Evolutionary conservation across 2,888 invertebrate species (phyloP), one percentile per base, ranked within the genome.

Genomic region (Hyles lineata): DNA sequence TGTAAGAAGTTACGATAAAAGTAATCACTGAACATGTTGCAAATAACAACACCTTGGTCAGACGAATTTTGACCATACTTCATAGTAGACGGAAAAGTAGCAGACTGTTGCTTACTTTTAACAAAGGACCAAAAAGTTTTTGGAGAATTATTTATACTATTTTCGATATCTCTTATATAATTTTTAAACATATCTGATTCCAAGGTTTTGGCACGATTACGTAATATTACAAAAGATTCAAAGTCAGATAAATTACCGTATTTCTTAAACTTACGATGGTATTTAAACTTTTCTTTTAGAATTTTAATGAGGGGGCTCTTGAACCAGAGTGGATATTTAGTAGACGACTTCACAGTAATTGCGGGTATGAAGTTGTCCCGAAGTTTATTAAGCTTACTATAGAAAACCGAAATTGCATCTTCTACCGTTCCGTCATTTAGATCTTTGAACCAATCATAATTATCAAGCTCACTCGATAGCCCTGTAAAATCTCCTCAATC

Each of bases 221-320:
- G 69, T 23, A 69, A 23, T 21, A 21, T 23, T 2, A 23, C 21
- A 9, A 69, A 69, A 15, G 69, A 69, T 8, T 69, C 21, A 15
- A 52, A 52, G n/a, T 69, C 69, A 15, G 69, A n/a, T 21, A 8
- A 21, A 11, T 69, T 69, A 52, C 69, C 69, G 15, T 69, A 69
- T 23, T 17, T 52, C 50, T 69, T 69, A 52, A 11, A 52, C 19
- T 69, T 69, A 23, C 21, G 50, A 23, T 50, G 69, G 15, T 50
- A 69, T n/a, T 69, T 59, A 17, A 55, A n/a, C 29, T 70, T 70
- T 70, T 70, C 55, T 8, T 70, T 70, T 32, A 70, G 21, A 25
- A 70, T 32, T 55, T 70, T 70, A 19, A 70, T 59, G 1, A 70
- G 21, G 2, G 58, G 29, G n/a, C 19, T 29, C n/a, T 21, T 70